phyloP scores from a whole-genome alignment of 2,888 invertebrate genomes.

The Scaptodrosophila latifasciaeformis region DNA sequence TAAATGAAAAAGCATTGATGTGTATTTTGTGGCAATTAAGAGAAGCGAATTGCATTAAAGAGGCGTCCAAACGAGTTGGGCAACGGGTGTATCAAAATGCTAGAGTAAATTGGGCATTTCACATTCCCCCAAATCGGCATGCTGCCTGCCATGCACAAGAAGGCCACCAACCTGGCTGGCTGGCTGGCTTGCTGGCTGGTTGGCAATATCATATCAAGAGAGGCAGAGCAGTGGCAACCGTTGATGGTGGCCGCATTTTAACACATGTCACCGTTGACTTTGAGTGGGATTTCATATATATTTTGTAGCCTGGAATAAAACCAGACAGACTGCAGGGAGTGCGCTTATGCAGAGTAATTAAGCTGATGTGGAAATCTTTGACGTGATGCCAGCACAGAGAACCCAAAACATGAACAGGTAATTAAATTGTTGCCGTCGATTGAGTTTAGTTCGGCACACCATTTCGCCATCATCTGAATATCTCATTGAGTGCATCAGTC shows the following conservation, averaged over 20 bases:
- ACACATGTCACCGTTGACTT: constrained; percentile 15
- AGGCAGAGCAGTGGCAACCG: not conserved
- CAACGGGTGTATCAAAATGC: no score
- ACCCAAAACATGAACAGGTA: constrained; percentile 36
- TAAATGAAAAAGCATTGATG: constrained; percentile 58
- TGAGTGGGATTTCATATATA: constrained; percentile 17
- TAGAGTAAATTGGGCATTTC: no score
- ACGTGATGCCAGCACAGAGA: constrained; percentile 54
- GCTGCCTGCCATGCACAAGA: not conserved
- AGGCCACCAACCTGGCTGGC: not conserved
- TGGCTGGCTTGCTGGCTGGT: not conserved
- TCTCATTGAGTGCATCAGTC: constrained; percentile 1
- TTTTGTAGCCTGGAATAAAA: not conserved
- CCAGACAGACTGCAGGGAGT: constrained; percentile 5
- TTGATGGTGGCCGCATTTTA: constrained; percentile 7
- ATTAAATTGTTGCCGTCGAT: constrained; percentile 61
- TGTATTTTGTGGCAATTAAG: constrained; percentile 56
- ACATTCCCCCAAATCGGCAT: no score
- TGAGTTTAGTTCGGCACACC: no score
- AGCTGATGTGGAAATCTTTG: constrained; percentile 53
- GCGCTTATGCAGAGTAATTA: constrained; percentile 44
- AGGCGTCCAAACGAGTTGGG: no score
- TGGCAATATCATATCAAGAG: not conserved
- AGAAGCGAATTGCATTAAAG: constrained; percentile 33
- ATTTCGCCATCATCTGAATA: not conserved